Evolutionary conservation across 2,797 vertebrate species (phyloP), one percentile per base, ranked within the genome.

Genomic region (Prunella strophiata): DNA sequence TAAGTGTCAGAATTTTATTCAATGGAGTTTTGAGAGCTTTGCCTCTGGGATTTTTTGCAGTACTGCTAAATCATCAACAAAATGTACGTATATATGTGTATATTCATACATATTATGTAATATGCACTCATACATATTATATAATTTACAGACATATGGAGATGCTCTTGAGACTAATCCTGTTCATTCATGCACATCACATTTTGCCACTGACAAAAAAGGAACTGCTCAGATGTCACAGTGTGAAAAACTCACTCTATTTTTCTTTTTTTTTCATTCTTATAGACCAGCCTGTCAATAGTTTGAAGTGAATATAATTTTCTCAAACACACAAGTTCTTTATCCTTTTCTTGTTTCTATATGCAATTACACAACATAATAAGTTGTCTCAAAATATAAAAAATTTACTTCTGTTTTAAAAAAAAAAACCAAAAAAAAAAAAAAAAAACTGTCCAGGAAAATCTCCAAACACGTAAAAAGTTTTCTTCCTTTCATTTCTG

Each of bases 341-440:
- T 55, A 51, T 43, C 5, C 10, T 71, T 88, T 94, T 85, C 67
- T n/a, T 85, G 11, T 92, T 94, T 95, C 42, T 90, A 91, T 93
- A 90, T 48, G 65, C 20, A 61, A 16, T 77, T 74, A 85, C 34
- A 21, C 13, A 72, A 72, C 38, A 75, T 16, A 48, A 4, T 20
- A 58, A 32, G 2, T 26, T 45, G 8, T 40, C 42, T 76, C 55
- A 96, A 88, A 93, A 75, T 51, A 55, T 63, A 36, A 54, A 36
- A 50, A 13, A 2, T n/a, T 55, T 86, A 55, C n/a, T 74, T 66
- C 13, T 84, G 10, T 43, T 91, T 36, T 3, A 17, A 30, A 21
- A 50, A 78, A 61, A 42, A 21, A 7, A 77, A 75, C 13, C 6
- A 14, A 34, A 40, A 30, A 4, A 34, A 34, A 63, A 14, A 34